Conservation (phyloP, 2,113 vertebrate genomes). For the Synodontis membranacea region DNA sequence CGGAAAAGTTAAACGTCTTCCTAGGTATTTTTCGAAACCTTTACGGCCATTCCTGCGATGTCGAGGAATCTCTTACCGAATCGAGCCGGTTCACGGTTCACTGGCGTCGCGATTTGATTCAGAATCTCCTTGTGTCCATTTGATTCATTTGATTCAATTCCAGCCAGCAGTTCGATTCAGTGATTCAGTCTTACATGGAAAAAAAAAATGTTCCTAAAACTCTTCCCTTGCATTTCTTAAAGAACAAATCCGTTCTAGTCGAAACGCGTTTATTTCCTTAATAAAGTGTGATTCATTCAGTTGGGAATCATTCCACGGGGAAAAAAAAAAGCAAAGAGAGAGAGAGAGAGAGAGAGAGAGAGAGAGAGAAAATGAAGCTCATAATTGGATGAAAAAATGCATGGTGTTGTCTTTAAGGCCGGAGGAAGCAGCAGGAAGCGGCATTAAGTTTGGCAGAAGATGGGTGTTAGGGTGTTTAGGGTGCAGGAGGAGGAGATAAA, state of each 20-base stretch:
- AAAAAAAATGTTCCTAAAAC: too few species aligned
- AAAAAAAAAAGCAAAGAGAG: background rate
- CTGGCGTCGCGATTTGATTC: background rate
- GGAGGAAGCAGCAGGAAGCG: conserved; percentile 1
- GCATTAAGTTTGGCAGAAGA: background rate
- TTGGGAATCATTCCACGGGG: too few species aligned
- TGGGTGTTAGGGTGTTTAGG: conserved; percentile 7
- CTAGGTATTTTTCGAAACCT: background rate
- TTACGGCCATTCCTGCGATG: background rate
- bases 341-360: background rate
- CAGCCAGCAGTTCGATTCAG: background rate
- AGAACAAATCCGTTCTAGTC: background rate
- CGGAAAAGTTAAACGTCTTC: background rate
- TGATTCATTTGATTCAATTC: background rate
- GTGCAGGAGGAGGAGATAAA: conserved; percentile 31
- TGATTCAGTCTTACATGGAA: background rate
- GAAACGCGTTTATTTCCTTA: background rate
- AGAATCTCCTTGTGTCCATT: background rate
- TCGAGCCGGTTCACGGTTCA: background rate
- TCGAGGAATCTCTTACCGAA: background rate
- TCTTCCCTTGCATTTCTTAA: background rate
- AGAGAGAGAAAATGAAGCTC: background rate
- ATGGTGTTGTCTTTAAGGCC: background rate
- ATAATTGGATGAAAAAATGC: background rate
- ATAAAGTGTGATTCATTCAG: background rate